Percentiles rank a stretch among this genome's conserved stretches.
These are phyloP conservation scores for Drosophila nigromelanica DNA, from an alignment of 1,140 invertebrate genomes.

Conservation along the genomic window DNA sequence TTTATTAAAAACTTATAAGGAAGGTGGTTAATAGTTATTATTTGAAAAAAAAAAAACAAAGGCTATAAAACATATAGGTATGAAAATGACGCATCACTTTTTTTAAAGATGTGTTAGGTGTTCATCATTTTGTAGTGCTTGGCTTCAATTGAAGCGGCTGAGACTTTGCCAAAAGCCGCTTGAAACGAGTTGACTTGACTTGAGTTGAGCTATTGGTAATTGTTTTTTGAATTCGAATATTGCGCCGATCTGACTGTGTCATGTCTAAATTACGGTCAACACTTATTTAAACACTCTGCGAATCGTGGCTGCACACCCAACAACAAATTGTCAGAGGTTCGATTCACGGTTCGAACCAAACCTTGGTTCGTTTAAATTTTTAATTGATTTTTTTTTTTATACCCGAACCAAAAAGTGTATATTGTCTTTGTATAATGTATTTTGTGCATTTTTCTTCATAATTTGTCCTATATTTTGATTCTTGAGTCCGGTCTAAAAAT, in stretches of 20 bases:
- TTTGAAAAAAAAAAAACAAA: slow-evolving; percentile 17
- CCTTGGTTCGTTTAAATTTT: too few relatives aligned
- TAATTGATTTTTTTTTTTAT: too few relatives aligned
- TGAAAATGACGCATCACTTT: slow-evolving; percentile 63
- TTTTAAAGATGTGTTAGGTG: slow-evolving; percentile 7
- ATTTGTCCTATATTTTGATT: too few relatives aligned
- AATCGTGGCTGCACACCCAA: too few relatives aligned
- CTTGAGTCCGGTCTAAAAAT: too few relatives aligned
- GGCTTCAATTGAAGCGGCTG: slow-evolving; percentile 29
- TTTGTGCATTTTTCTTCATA: too few relatives aligned
- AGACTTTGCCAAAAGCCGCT: slow-evolving; percentile 36
- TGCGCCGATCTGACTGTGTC: slow-evolving; percentile 2
- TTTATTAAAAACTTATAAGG: slow-evolving; percentile 10
- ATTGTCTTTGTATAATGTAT: too few relatives aligned
- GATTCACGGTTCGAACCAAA: too few relatives aligned
- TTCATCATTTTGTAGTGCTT: slow-evolving; percentile 42
- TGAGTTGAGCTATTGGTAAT: slow-evolving; percentile 20
- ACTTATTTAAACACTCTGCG: not conserved
- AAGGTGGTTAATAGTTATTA: slow-evolving; percentile 3
- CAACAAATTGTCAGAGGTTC: too few relatives aligned
- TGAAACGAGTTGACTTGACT: not conserved
- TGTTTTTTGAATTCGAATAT: slow-evolving; percentile 8
- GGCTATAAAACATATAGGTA: not conserved
- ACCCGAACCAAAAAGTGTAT: too few relatives aligned
- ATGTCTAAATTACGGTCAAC: slow-evolving; percentile 27